Percentiles rank a stretch among this genome's conserved stretches.
Conservation (phyloP, 2,888 invertebrate genomes). For the Thysanoteuthis rhombus region DNA sequence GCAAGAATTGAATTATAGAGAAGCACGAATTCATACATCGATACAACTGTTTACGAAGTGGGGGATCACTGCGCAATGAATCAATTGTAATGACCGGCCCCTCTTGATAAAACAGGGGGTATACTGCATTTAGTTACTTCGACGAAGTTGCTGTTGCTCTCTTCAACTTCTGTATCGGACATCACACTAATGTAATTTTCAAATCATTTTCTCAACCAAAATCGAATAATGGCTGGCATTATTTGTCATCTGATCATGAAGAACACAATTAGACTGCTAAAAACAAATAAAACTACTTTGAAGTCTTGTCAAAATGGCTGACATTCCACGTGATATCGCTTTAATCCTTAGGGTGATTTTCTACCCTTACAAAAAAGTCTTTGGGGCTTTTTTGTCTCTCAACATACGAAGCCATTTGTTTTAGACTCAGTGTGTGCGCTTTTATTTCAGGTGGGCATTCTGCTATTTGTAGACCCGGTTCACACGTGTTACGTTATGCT, state of each 20-base stretch:
- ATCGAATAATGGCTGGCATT: neutral
- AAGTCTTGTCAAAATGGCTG: neutral
- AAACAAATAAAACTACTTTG: neutral
- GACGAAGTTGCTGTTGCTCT: neutral
- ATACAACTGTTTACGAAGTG: neutral
- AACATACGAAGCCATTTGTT: too few species aligned
- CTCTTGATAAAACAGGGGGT: neutral
- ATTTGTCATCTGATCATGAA: slow-evolving; percentile 12
- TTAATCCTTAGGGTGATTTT: neutral
- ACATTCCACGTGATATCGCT: neutral
- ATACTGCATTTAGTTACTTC: neutral
- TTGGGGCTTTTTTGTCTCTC: neutral
- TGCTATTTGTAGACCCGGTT: too few species aligned
- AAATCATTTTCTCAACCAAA: neutral
- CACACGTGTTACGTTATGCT: too few species aligned
- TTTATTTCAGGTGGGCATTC: too few species aligned
- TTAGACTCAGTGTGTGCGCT: too few species aligned
- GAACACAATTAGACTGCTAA: neutral
- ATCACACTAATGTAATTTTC: neutral
- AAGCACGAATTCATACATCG: neutral
- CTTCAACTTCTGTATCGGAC: neutral
- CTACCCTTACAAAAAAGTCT: neutral
- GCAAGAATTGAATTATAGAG: neutral
- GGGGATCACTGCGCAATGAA: neutral
- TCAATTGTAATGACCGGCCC: neutral